Evolutionary conservation across 2,797 vertebrate species (phyloP), one percentile per base, ranked within the genome.

Genomic region (Mormyrops attenuatus): DNA sequence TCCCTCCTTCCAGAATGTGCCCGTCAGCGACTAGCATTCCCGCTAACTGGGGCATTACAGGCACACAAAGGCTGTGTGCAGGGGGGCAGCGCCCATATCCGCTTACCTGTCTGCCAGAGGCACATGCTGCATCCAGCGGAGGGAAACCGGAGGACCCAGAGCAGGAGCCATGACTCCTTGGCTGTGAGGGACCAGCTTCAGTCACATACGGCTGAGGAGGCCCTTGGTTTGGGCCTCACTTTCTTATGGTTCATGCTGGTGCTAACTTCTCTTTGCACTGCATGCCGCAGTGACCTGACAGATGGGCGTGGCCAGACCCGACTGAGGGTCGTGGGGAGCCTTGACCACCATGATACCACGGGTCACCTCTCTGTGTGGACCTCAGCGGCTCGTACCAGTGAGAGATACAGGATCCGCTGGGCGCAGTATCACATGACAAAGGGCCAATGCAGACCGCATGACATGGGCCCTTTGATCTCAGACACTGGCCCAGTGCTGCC

Each of bases 351-450:
- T 5, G 13, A 8, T 20, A 41, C 44, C 44, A 26, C 8, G 44
- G 41, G 82, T 85, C n/a, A 85, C 82, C 41, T 49, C 80, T 85
- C 15, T 26, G 44, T 26, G 90, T 0, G 87, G 89, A 89, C 93
- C 94, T 94, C 95, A 94, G 94, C 94, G 94, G 94, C 93, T 92
- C 92, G 1, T 89, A 93, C 92, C 92, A 90, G 93, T 85, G 91
- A 93, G 91, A 92, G 93, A 93, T 93, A 95, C 93, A 92, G 94
- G 95, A 95, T 95, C 95, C 93, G 92, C 90, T 89, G 92, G 95
- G n/a, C n/a, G 2, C 82, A 26, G 94, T 96, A 95, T 95, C 91
- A 88, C 88, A 91, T 93, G 91, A 93, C 92, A 93, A 69, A 77
- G 92, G 89, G 91, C 91, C 91, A 88, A 82, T 7, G 47, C 88